phyloP scores from a whole-genome alignment of 2,797 vertebrate species.

The Tolypeutes matacus region DNA sequence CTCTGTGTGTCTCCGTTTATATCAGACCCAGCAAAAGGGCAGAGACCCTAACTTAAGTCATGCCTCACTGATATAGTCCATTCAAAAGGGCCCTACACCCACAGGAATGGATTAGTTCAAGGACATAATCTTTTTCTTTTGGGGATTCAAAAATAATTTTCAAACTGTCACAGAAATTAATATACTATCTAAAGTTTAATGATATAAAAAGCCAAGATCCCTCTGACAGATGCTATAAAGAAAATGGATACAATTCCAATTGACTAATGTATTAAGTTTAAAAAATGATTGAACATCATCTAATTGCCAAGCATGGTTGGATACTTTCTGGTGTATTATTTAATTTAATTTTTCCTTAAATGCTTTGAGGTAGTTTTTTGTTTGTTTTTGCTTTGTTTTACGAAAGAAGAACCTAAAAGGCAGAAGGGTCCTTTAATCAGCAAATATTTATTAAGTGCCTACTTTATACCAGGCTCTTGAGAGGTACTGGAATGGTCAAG shows the following conservation, averaged over 20 bases:
- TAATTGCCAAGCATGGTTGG: not conserved
- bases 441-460: not conserved
- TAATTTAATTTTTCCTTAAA: conserved; percentile 4
- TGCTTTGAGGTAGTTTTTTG: not conserved
- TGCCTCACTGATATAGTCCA: no score
- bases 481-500: not conserved
- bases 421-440: not conserved
- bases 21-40: no score
- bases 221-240: not conserved
- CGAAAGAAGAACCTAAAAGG: conserved; percentile 7
- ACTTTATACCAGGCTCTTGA: not conserved
- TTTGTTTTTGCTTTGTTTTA: not conserved
- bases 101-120: no score
- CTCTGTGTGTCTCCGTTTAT: no score
- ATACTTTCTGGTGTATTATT: not conserved
- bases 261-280: not conserved
- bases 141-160: no score
- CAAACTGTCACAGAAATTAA: not conserved
- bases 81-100: no score
- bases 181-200: not conserved
- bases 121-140: no score
- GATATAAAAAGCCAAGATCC: not conserved
- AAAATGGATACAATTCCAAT: not conserved
- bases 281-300: not conserved
- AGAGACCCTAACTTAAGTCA: no score